phyloP scores from a whole-genome alignment of 2,113 vertebrate species.

The Oreochromis niloticus region DNA sequence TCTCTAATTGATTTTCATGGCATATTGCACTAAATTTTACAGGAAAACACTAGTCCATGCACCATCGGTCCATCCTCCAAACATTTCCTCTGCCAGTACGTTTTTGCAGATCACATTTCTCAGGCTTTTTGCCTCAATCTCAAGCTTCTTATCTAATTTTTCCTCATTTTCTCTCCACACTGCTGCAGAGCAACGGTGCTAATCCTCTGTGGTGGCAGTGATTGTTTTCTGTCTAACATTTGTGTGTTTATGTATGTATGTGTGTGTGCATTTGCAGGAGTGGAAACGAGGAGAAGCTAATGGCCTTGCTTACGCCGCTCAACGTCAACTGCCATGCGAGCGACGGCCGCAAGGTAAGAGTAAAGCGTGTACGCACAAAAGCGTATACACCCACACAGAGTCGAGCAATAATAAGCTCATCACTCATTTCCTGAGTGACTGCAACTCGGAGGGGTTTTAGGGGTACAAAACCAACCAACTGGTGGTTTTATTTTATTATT shows the following conservation, averaged over 20 bases:
- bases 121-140: not conserved
- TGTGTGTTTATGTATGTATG: slow-evolving; percentile 16
- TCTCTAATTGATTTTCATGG: not conserved
- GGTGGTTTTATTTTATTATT: not conserved
- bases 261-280: slow-evolving; percentile 76
- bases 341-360: slow-evolving; percentile 92
- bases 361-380: not conserved
- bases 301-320: slow-evolving; percentile 96
- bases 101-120: slow-evolving; percentile 21
- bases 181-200: slow-evolving; percentile 18
- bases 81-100: not conserved
- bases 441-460: not conserved
- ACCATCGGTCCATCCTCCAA: not conserved
- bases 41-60: not conserved
- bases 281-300: slow-evolving; percentile 99
- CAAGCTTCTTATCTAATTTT: slow-evolving; percentile 27
- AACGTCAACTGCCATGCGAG: slow-evolving; percentile 99
- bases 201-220: slow-evolving; percentile 22
- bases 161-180: slow-evolving; percentile 5
- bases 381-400: not conserved
- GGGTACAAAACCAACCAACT: not conserved
- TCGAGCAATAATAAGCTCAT: not conserved
- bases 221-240: slow-evolving; percentile 9
- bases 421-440: not conserved
- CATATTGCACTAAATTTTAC: not conserved